These are phyloP conservation scores for Flabesymbios commensalis DNA, from an alignment of 2,888 invertebrate genomes.

Conservation along the genomic window DNA sequence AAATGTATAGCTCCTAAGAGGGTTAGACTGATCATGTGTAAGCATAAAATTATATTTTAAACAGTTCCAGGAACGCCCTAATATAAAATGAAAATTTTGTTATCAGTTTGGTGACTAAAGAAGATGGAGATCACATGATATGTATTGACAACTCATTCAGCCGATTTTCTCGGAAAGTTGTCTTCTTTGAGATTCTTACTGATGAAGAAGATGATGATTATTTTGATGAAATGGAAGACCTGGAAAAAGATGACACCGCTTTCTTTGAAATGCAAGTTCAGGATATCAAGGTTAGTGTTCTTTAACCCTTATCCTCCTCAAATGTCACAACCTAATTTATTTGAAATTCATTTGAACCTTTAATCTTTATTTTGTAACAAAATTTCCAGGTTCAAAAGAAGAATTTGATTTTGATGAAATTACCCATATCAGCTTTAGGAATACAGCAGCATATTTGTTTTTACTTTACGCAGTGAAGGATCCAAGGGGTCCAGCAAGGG, in stretches of 20 bases:
- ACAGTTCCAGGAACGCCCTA: no score
- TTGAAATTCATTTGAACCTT: not conserved
- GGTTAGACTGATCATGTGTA: no score
- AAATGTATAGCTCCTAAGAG: no score
- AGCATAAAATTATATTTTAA: no score
- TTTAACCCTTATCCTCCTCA: not conserved
- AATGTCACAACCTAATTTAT: not conserved
- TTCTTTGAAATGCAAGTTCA: slow-evolving; percentile 64
- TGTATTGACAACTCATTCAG: slow-evolving; percentile 89
- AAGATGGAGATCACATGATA: slow-evolving; percentile 75
- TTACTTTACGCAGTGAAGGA: no score
- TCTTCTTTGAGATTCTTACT: slow-evolving; percentile 75
- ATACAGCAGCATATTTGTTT: no score
- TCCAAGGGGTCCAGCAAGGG: no score
- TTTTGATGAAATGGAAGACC: slow-evolving; percentile 1
- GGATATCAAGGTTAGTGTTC: slow-evolving; percentile 49
- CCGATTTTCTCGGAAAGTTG: slow-evolving; percentile 79
- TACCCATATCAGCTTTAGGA: no score
- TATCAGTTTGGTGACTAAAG: slow-evolving; percentile 21
- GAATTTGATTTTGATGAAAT: no score
- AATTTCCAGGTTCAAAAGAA: not conserved
- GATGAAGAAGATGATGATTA: slow-evolving; percentile 45
- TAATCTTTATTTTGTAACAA: not conserved
- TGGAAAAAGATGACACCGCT: no score
- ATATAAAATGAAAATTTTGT: no score